Base-by-base conservation (phyloP, 2,888 invertebrate genomes). In the Prosapia bicincta region DNA sequence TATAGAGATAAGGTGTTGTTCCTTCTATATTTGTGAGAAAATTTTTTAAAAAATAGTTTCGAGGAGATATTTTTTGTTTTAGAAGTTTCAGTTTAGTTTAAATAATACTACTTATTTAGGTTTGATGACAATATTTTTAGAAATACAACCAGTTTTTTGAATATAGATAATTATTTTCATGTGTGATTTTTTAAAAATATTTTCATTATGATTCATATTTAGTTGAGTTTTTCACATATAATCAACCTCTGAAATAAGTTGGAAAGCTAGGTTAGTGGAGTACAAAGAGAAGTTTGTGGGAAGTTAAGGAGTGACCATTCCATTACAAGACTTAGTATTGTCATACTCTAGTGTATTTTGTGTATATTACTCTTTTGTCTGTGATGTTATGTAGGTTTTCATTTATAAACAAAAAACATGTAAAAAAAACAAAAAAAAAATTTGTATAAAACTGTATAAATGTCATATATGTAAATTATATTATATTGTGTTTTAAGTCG, bases 371-470 rank as follows among this genome's bases (percentile, higher is more conserved):
- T 54, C 54, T 54, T 54, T 72, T 72, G 72, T 72, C 72, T 72
- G 72, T 72, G 72, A 72, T 72, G 72, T 72, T 72, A 66, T 66
- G 72, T 72, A 72, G 72, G 26, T 43, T 71, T 54, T 54, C 54
- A 20, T 54, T 54, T 54, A 54, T 54, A 20, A 20, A 54, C 5
- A 38, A 38, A 38, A 5, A 38, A 7, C 2, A 6, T 38, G 38
- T 38, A 38, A 38, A 38, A 54, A 54, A 54, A 20, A 1, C 20
- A 54, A 54, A 54, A 54, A 10, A 20, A 23, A n/a, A 69, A 71
- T 73, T 77, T 77, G 72, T 70, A 74, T 66, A 76, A 72, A 74
- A 38, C 72, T 75, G 75, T 77, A 77, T 74, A 69, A 66, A 73
- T 73, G 67, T 67, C 67, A 26, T 71, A 75, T 75, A 76, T 76